Base-by-base conservation (phyloP, 2,888 invertebrate genomes). In the Petrolisthes cinctipes region DNA sequence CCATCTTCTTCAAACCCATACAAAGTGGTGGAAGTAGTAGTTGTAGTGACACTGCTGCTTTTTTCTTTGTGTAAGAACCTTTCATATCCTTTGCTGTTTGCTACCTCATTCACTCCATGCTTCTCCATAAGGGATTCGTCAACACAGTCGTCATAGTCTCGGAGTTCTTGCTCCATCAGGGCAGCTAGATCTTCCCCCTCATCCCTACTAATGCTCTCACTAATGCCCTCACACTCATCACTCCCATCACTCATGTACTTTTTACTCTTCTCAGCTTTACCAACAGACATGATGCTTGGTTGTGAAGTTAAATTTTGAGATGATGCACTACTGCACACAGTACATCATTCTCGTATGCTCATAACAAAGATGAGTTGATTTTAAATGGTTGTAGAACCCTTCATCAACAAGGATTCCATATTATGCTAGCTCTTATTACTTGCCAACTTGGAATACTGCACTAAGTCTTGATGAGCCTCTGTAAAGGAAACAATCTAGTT, bases 91-190 rank as follows among this genome's bases (percentile, higher is more conserved):
- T 17, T 71, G 20, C 71, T 71, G 71, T 7, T 20, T 20, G 14
- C 71, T 7, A 7, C 20, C 7, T n/a, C 71, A 17, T n/a, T 20
- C 71, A 7, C 20, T 7, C 14, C 71, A 71, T 71, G n/a, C 71
- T 71, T 71, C 20, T 71, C 20, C n/a, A 71, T 71, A n/a, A 71
- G 20, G 17, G 71, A 71, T 20, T 71, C 37, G 37, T 37, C 71
- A 14, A 71, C 71, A 71, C n/a, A 71, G 20, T 71, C 71, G n/a
- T 71, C 71, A 71, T 71, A 71, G 14, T 71, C 71, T n/a, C 20
- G 1, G 6, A 71, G 71, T 7, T n/a, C 71, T 14, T 71, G 17
- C 4, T n/a, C 71, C 71, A 71, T 71, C 20, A 71, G 71, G 7
- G 71, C 14, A n/a, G 71, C 71, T 7, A 71, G 20, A n/a, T 71